These are phyloP conservation scores for Calliphora vomitoria DNA, from an alignment of 2,888 invertebrate genomes.

Conservation along the genomic window DNA sequence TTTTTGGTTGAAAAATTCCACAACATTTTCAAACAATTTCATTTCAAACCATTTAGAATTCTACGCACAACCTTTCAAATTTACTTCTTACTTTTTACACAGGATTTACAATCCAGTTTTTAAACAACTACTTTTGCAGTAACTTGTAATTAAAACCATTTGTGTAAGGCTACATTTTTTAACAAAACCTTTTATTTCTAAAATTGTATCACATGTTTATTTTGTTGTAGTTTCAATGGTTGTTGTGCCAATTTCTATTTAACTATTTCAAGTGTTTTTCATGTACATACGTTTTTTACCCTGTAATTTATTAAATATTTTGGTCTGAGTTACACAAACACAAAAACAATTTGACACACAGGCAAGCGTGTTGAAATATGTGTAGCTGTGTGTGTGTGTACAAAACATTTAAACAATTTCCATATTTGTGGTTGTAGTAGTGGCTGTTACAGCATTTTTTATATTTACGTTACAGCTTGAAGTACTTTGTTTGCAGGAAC, in stretches of 20 bases:
- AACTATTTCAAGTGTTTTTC: constrained; percentile 12
- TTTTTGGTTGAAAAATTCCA: too few species aligned
- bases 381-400: not conserved
- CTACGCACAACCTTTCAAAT: too few species aligned
- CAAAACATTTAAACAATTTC: constrained; percentile 8
- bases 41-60: too few species aligned
- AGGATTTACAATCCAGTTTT: too few species aligned
- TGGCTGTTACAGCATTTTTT: not conserved
- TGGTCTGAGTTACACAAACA: not conserved
- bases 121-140: not conserved
- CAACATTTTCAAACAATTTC: too few species aligned
- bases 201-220: not conserved
- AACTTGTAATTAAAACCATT: not conserved
- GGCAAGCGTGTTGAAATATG: not conserved
- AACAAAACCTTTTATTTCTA: constrained; percentile 9
- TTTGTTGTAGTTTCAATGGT: not conserved
- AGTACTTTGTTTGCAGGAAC: not conserved
- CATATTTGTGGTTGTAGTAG: constrained; percentile 10
- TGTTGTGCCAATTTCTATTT: constrained; percentile 16
- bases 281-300: not conserved
- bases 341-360: not conserved
- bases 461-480: not conserved
- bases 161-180: not conserved
- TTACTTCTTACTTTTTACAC: too few species aligned
- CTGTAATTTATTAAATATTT: constrained; percentile 36